These are phyloP conservation scores for Bubo scandiacus DNA, from an alignment of 2,113 vertebrate genomes.

Conservation along the genomic window DNA sequence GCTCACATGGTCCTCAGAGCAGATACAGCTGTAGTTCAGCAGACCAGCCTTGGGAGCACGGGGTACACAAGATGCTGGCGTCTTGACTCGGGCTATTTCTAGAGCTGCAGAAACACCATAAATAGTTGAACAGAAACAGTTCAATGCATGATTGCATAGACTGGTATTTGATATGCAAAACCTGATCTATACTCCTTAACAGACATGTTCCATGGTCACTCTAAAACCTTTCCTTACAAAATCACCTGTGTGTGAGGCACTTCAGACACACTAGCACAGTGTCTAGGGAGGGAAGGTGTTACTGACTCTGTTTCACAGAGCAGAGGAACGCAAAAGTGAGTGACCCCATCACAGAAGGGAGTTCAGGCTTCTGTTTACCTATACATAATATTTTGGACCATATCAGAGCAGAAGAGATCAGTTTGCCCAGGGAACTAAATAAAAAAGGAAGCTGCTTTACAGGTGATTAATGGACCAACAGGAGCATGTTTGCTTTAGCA, in stretches of 20 bases:
- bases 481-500: background rate
- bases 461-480: background rate
- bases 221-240: background rate
- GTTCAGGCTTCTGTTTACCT: background rate
- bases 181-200: background rate
- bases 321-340: background rate
- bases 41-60: fast-evolving
- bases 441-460: background rate
- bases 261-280: background rate
- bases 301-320: background rate
- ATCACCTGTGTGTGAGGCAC: background rate
- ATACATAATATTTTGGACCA: background rate
- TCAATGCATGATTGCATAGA: background rate
- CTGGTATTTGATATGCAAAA: background rate
- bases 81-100: background rate
- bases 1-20: background rate
- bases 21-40: background rate
- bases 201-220: background rate
- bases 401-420: background rate
- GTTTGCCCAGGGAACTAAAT: background rate
- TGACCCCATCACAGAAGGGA: background rate
- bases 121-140: background rate
- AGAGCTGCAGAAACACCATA: background rate
- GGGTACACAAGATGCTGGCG: fast-evolving
- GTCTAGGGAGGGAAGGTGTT: background rate